A percentile compares a stretch with the other conserved stretches of the same genome.
phyloP scores from a whole-genome alignment of 1,140 invertebrate genomes.

The Drosophila sproati region DNA sequence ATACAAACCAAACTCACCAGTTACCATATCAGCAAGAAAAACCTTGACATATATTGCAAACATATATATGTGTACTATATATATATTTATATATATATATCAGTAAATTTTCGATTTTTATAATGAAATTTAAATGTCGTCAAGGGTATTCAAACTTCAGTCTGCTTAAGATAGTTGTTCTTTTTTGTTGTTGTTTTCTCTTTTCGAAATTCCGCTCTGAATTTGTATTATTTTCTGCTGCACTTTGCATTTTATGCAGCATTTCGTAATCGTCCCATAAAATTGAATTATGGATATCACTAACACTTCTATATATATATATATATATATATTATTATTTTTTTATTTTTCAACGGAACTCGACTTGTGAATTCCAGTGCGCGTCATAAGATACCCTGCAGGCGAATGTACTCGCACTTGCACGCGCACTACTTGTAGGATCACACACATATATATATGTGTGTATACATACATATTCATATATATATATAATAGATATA shows the following conservation, averaged over 20 bases:
- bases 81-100: too few species aligned
- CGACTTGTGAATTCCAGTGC: conserved; percentile 45
- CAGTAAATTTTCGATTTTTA: not conserved
- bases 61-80: too few species aligned
- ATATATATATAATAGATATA: conserved; percentile 3
- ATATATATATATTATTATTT: not conserved
- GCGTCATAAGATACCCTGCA: conserved; percentile 58
- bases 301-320: conserved; percentile 30
- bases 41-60: too few species aligned
- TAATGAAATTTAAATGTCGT: not conserved
- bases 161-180: too few species aligned
- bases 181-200: too few species aligned
- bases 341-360: conserved; percentile 53
- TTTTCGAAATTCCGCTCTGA: not conserved
- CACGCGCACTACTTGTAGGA: conserved; percentile 21
- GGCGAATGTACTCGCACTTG: conserved; percentile 65
- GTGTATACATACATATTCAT: not conserved
- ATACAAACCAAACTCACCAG: too few species aligned
- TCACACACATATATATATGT: not conserved
- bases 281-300: conserved; percentile 42
- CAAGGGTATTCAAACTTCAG: too few species aligned
- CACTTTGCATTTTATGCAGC: conserved; percentile 57
- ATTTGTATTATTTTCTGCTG: conserved; percentile 28
- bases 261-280: conserved; percentile 2
- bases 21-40: too few species aligned